Evolutionary conservation across 2,888 invertebrate genomes (phyloP), one percentile per base, ranked within the genome.

Genomic region (Syrista parreyssii): DNA sequence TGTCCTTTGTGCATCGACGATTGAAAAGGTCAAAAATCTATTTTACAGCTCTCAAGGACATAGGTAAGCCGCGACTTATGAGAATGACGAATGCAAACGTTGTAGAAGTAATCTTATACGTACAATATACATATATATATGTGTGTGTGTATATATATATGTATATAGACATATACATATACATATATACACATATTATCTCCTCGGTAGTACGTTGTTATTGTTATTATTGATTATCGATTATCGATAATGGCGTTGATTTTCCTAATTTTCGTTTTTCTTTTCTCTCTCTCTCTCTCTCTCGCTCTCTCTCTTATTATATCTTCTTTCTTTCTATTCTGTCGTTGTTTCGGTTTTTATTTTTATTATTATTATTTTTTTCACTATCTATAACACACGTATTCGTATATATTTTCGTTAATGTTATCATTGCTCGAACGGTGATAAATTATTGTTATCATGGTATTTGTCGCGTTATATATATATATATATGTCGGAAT

Each of bases 11-110:
- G 86, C 85, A 86, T 87, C 85, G 86, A 84, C 86, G 88, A 88
- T 86, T 86, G 78, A 86, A 87, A 40, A 40, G 15, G 15, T 15
- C 15, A 40, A 40, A 86, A 86, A 87, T 89, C 88, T 91, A 87
- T 89, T 90, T 69, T 91, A 88, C 91, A 91, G 91, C 91, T 88
- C 88, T 89, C 91, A 89, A 91, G 91, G 91, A 91, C 85, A 89
- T 91, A 90, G 91, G 91, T 91, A 91, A 91, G 91, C 89, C 86
- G 88, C 84, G 86, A 85, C 83, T 84, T 84, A 82, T 86, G 15
- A 40, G 86, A 88, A 85, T 89, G 85, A 88, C 87, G 88, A 90
- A 87, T 90, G 88, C 84, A 85, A 40, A 84, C 84, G 84, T 86
- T 89, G 86, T 88, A 87, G 85, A 86, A 77, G 32, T 30, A 69